These are phyloP conservation scores for Xyrauchen texanus DNA, from an alignment of 2,113 vertebrate species.

Conservation along the genomic window DNA sequence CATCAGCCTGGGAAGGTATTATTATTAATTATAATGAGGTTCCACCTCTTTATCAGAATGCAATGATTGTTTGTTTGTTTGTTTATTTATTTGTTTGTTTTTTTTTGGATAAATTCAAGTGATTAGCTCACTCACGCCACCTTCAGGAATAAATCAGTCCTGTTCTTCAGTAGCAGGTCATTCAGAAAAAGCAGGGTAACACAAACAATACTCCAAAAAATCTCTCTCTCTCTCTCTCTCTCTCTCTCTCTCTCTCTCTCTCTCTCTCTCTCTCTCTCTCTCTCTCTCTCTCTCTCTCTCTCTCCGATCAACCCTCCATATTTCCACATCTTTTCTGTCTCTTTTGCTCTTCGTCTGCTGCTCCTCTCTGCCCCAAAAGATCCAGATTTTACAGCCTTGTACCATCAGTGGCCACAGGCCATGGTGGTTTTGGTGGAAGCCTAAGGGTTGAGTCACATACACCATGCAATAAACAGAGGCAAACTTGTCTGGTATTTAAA, in stretches of 20 bases:
- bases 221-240: constrained; percentile 44
- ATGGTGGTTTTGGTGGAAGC: background rate
- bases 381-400: background rate
- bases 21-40: constrained; percentile 32
- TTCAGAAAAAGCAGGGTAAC: constrained; percentile 55
- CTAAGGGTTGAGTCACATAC: background rate
- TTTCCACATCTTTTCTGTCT: background rate
- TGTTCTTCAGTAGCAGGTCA: constrained; percentile 38
- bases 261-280: too few species aligned
- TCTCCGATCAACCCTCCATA: constrained; percentile 1
- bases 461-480: constrained; percentile 1
- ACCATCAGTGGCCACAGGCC: background rate
- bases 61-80: constrained; percentile 34
- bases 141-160: constrained; percentile 51
- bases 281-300: background rate
- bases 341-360: background rate
- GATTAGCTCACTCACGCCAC: constrained; percentile 44
- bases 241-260: background rate
- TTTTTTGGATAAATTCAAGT: constrained; percentile 51
- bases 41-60: background rate
- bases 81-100: constrained; percentile 52
- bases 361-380: background rate
- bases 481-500: background rate
- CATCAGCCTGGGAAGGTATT: constrained; percentile 51
- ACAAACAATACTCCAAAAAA: constrained; percentile 45